Base-by-base conservation (phyloP, 2,797 vertebrate species). In the Allochrocebus solatus region DNA sequence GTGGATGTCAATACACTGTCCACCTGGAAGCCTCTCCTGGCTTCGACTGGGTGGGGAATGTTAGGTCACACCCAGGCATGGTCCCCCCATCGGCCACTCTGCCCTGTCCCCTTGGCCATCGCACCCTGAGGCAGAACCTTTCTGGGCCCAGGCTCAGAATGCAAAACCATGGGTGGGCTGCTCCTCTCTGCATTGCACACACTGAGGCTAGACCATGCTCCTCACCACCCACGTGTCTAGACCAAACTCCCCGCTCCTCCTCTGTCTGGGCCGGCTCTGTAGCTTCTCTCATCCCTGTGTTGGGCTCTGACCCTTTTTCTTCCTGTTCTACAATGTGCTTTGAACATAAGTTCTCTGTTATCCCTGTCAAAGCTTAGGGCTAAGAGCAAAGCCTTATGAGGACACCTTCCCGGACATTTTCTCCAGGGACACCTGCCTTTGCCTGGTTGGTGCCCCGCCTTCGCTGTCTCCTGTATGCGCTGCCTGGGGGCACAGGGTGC, bases 301-400 rank as follows among this genome's bases (percentile, higher is more conserved):
- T 72, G 61, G 55, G 6, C 91, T 21, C n/a, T 64, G n/a, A 46
- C 30, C n/a, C 39, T 76, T 55, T 74, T 59, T 76, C 48, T 61
- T 59, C 36, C 89, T 83, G 16, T 11, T 84, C 78, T 92, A 64
- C 41, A 92, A 86, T 48, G 64, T 64, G 22, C 84, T 80, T 74
- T 82, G 70, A 91, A 48, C 28, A 0, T 50, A 70, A 72, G 43
- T n/a, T n/a, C 64, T 67, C 64, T 67, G 24, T 12, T 5, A 50
- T 36, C 12, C 36, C 26, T 39, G 11, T 70, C 33, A 16, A 41
- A 61, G 24, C 43, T 59, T 11, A 83, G 43, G 12, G n/a, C 55
- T 64, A 57, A 30, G 50, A n/a, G 72, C 39, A 43, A 91, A 70
- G 61, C 8, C 36, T 11, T 19, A 53, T 0, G 50, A 50, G 53